Evolutionary conservation across 2,113 vertebrate species (phyloP).

Genomic region (Peromyscus maniculatus): DNA sequence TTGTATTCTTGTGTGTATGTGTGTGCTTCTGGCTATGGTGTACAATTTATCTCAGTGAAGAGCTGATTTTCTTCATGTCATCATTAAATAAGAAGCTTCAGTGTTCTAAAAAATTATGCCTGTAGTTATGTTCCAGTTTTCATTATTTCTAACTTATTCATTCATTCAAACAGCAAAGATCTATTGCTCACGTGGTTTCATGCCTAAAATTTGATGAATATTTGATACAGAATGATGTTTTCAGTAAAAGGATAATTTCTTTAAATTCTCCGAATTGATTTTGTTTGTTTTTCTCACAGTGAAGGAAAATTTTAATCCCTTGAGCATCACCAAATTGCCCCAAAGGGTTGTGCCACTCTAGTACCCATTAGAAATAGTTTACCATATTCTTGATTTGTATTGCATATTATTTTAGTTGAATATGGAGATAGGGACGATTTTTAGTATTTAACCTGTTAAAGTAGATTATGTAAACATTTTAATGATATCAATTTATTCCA

Average conservation of each 20-base stretch:
- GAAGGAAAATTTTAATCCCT: background rate
- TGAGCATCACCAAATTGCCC: background rate
- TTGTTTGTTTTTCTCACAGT: constrained; percentile 28
- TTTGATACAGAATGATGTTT: constrained; percentile 19
- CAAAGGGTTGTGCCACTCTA: background rate
- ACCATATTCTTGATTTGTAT: background rate
- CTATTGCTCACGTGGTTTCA: background rate
- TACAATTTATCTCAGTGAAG: background rate
- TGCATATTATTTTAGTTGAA: background rate
- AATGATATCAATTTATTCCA: background rate
- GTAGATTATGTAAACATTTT: background rate
- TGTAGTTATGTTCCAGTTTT: background rate
- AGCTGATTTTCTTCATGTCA: background rate
- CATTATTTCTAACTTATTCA: background rate
- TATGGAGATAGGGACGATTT: background rate
- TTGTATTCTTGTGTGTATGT: background rate
- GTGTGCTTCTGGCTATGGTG: background rate
- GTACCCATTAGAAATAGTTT: constrained; percentile 17
- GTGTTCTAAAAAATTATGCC: constrained; percentile 24
- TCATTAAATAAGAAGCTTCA: background rate
- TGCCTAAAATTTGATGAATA: background rate
- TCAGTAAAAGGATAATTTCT: constrained; percentile 11
- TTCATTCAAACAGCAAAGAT: background rate
- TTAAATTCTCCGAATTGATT: constrained; percentile 30
- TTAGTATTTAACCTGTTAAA: background rate